Percentiles rank a stretch among this genome's conserved stretches.
Evolutionary conservation across 2,113 vertebrate species (phyloP).

Genomic region (Tringa solitaria): DNA sequence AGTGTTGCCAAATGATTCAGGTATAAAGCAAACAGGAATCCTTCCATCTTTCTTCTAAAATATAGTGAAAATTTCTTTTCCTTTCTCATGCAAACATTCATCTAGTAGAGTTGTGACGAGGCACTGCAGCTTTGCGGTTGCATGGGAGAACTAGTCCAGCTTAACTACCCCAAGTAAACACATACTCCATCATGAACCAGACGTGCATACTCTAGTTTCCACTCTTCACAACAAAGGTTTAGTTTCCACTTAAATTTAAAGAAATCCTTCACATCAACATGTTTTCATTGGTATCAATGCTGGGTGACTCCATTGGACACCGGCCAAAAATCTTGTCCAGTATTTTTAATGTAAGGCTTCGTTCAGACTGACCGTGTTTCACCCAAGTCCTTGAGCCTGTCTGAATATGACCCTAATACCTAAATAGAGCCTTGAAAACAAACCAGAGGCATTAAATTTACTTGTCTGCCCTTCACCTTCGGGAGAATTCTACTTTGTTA

Average conservation of each 20-base stretch:
- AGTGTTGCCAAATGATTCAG: neutral
- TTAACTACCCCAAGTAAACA: neutral
- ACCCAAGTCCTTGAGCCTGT: neutral
- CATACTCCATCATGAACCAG: neutral
- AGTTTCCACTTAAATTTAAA: neutral
- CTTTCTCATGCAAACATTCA: neutral
- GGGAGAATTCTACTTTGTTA: neutral
- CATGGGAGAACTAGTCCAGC: neutral
- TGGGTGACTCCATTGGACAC: neutral
- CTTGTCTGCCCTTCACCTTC: neutral
- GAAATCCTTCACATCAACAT: neutral
- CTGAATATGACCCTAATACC: neutral
- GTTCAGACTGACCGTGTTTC: neutral
- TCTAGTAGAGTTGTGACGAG: neutral
- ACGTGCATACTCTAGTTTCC: neutral
- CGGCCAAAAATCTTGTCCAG: neutral
- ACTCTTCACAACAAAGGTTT: neutral
- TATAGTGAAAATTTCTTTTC: neutral
- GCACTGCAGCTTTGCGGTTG: neutral
- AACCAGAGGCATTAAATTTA: neutral
- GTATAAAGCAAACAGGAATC: neutral
- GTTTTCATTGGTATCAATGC: neutral
- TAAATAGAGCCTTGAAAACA: neutral
- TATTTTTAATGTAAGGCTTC: neutral
- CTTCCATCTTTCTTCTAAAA: neutral